These are phyloP conservation scores for Pentalonia nigronervosa DNA, from an alignment of 1,140 invertebrate genomes.

Conservation along the genomic window DNA sequence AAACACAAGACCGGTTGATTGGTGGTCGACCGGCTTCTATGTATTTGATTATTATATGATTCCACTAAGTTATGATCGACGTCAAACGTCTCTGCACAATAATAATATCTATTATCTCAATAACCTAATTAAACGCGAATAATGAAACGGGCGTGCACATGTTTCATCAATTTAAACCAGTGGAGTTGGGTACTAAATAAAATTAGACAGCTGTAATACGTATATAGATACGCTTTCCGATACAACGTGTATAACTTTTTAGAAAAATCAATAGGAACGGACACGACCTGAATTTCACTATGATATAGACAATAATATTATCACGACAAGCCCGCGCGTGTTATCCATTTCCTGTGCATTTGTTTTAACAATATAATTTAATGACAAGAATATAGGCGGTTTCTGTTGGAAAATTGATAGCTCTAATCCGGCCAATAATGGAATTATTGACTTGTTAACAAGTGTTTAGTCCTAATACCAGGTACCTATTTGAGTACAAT, in stretches of 20 bases:
- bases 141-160: neutral
- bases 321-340: neutral
- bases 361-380: neutral
- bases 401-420: neutral
- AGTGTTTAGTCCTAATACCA: neutral
- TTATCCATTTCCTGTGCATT: neutral
- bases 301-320: constrained; percentile 8
- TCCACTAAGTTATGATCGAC: constrained; percentile 1
- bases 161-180: neutral
- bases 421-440: neutral
- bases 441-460: neutral
- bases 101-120: neutral
- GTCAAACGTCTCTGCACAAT: neutral
- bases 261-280: neutral
- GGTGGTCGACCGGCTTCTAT: neutral
- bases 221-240: neutral
- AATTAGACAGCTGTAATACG: neutral
- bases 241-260: neutral
- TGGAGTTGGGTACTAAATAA: neutral
- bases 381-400: neutral
- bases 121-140: constrained; percentile 16
- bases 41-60: neutral
- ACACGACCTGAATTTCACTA: constrained; percentile 6
- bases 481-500: too few relatives aligned
- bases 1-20: neutral